Base-by-base conservation (phyloP, 2,888 invertebrate species). In the Clanis bilineata region DNA sequence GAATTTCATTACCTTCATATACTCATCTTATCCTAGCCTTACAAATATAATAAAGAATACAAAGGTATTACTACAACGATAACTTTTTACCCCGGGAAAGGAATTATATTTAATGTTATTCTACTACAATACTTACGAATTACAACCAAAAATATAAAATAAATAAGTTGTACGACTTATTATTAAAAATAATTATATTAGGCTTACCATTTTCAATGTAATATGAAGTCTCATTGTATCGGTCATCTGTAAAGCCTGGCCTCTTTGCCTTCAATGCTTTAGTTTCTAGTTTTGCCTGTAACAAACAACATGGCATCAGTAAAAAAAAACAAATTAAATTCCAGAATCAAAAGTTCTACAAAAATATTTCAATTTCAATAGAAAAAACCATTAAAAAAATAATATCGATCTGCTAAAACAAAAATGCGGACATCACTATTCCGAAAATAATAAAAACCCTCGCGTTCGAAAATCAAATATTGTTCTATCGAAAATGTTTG, bases 201-300 rank as follows among this genome's bases (percentile, higher is more conserved):
- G n/a, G n/a, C 95, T 95, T 87, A 97, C 98, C 97, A 93, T 98
- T 98, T 93, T 98, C 98, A 78, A 97, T 96, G 90, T 97, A 98
- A 90, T 98, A 98, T 60, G 97, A 97, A 21, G 98, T 98, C 92
- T 98, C 98, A 90, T 97, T 97, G 93, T 97, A 97, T 73, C 97
- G 94, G 85, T 97, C 97, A 89, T 97, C 97, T 39, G 97, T 97
- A 89, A 97, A 97, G 70, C 97, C 97, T 1, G 97, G 97, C 86
- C 97, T 94, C 88, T 97, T 97, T 62, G 97, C 97, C 90, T 97
- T 97, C 73, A 97, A 86, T 57, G 97, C 97, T 92, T 97, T 97
- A 74, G 97, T 97, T 93, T 97, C 97, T 84, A 97, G 93, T 93
- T 97, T 97, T 41, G 97, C 96, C 96, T 97, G 94, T 57, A 95